Base-by-base conservation (phyloP, 2,797 vertebrate genomes). In the Falco naumanni region DNA sequence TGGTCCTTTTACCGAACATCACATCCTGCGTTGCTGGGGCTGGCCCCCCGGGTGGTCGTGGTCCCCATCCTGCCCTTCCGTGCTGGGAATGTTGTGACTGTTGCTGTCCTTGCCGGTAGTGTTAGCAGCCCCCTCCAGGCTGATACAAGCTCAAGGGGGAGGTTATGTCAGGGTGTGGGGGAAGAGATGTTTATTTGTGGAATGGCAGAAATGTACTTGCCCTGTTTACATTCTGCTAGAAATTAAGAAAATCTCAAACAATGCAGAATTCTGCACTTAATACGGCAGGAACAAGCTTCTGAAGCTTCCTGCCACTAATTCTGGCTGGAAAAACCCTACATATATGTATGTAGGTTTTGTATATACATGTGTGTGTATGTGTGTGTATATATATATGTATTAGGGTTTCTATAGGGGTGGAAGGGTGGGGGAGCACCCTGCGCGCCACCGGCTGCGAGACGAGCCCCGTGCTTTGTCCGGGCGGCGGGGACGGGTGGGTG, bases 361-460 rank as follows among this genome's bases (percentile, higher is more conserved):
- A 18, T 11, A 5, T 3, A 6, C 4, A 1, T 0, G 0, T 34
- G 20, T 34, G 31, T 1, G 0, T 34, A 34, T 3, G 24, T 39
- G 39, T 41, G 39, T 1, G 0, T 14, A 3, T 5, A 4, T 17
- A 7, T 56, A 1, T 28, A 2, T 31, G 0, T 1, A 4, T 28
- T 0, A 11, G 48, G 17, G 26, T 3, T 47, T 69, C 43, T 14
- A 0, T 3, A 13, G 7, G 19, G 68, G 24, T 0, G 1, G 48
- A 26, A 37, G 76, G 43, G 29, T 10, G 25, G 24, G 57, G 79
- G 61, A 29, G 29, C 5, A 0, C 39, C n/a, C 66, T 13, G 34
- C 10, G 16, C 5, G 31, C 84, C 1, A 10, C 60, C 2, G 3
- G 26, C 56, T n/a, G 57, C 3, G 4, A 54, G 47, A 11, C 75